A percentile compares a stretch with the other conserved stretches of the same genome.
These are phyloP conservation scores for Glareola pratincola DNA, from an alignment of 2,113 vertebrate genomes.

Conservation along the genomic window DNA sequence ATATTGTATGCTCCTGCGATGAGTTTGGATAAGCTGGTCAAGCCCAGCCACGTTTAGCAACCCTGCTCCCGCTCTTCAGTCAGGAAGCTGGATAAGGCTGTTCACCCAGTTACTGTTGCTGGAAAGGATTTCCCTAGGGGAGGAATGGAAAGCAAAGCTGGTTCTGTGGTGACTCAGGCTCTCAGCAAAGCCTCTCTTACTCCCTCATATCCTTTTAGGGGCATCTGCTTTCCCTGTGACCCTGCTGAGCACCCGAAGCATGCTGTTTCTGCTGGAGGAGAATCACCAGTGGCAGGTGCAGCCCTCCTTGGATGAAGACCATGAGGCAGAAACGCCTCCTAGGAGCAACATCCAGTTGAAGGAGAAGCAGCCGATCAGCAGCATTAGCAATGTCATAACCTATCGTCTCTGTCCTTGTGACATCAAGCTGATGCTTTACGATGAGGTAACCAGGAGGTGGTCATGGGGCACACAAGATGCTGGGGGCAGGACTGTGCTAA, in stretches of 20 bases:
- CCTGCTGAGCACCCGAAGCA: constrained; percentile 74
- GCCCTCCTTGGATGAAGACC: background rate
- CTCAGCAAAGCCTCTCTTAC: constrained; percentile 19
- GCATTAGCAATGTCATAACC: constrained; percentile 78
- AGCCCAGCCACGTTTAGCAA: background rate
- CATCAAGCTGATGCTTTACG: constrained; percentile 87
- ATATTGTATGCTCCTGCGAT: background rate
- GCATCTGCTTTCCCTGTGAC: constrained; percentile 69
- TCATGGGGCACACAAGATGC: background rate
- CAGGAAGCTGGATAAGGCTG: background rate
- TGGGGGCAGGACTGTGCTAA: background rate
- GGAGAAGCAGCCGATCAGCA: constrained; percentile 73
- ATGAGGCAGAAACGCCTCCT: background rate
- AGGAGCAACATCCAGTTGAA: constrained; percentile 34
- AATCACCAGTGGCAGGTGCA: constrained; percentile 65
- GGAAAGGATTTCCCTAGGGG: background rate
- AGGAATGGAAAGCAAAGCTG: constrained; percentile 11
- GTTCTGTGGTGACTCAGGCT: constrained; percentile 47
- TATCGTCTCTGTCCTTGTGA: constrained; percentile 78
- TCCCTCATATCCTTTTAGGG: constrained; percentile 49
- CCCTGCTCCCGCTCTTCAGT: background rate
- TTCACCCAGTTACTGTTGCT: background rate
- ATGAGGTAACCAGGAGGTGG: constrained; percentile 79
- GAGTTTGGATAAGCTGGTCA: background rate
- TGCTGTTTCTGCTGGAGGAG: constrained; percentile 78